These are phyloP conservation scores for Centroberyx gerrardi DNA, from an alignment of 2,797 vertebrate species.

Conservation along the genomic window DNA sequence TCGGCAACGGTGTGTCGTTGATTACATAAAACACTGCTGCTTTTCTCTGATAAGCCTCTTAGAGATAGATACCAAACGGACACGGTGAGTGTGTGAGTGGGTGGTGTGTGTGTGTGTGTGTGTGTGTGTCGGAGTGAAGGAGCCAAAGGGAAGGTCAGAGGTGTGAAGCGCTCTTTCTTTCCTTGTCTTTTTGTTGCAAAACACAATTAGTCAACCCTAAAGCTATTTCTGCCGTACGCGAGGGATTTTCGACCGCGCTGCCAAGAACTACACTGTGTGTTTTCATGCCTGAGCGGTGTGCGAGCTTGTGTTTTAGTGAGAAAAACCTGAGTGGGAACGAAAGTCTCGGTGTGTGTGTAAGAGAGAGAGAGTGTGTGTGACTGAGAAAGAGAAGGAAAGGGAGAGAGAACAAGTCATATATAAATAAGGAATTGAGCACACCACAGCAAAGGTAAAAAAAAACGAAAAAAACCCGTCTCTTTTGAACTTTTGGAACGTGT, in stretches of 20 bases:
- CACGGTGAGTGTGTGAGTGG: constrained; percentile 25
- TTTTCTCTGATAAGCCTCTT: constrained; percentile 68
- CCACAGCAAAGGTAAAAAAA: constrained; percentile 21
- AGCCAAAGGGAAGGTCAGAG: constrained; percentile 51
- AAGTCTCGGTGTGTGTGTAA: constrained; percentile 1
- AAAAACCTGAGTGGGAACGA: background rate
- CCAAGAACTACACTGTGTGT: constrained; percentile 19
- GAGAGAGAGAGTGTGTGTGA: constrained; percentile 4
- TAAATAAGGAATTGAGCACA: constrained; percentile 30
- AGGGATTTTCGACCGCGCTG: constrained; percentile 8
- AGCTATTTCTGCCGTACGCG: constrained; percentile 32
- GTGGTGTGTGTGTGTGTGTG: constrained; percentile 11
- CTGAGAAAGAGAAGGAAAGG: background rate
- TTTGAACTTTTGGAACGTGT: constrained; percentile 40
- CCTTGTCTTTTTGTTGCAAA: constrained; percentile 51
- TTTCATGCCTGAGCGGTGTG: constrained; percentile 5
- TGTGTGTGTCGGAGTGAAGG: constrained; percentile 13
- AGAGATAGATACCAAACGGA: constrained; percentile 41
- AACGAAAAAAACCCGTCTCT: background rate
- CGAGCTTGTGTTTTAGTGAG: background rate
- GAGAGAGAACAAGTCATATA: constrained; percentile 5
- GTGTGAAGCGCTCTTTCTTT: constrained; percentile 55
- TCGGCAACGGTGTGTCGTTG: constrained; percentile 50
- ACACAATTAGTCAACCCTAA: constrained; percentile 40
- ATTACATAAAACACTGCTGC: constrained; percentile 59